phyloP scores from a whole-genome alignment of 2,888 invertebrate genomes.

The Hirudinaria manillensis region DNA sequence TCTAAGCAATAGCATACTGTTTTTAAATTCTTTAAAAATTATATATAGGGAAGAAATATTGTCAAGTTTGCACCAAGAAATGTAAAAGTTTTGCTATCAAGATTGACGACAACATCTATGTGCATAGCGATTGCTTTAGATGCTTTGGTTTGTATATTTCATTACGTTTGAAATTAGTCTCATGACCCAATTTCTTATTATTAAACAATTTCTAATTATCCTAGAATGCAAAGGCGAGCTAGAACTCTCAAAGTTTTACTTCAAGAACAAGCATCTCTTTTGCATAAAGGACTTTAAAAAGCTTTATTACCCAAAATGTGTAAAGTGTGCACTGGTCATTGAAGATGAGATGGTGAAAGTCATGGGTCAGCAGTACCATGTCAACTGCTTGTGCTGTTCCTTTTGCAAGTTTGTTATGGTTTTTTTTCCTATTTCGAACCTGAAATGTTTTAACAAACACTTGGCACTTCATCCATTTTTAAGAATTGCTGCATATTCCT shows the following conservation, averaged over 20 bases:
- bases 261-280: neutral
- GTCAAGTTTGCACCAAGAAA: conserved; percentile 11
- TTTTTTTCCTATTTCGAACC: neutral
- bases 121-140: conserved; percentile 5
- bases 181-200: too few relatives aligned
- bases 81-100: conserved; percentile 7
- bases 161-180: neutral
- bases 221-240: neutral
- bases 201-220: neutral
- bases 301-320: conserved; percentile 2
- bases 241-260: conserved; percentile 12
- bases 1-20: too few relatives aligned
- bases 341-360: conserved; percentile 9
- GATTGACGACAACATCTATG: neutral
- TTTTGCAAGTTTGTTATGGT: neutral
- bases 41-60: conserved; percentile 3
- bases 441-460: neutral
- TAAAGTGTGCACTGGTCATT: neutral
- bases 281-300: conserved; percentile 12
- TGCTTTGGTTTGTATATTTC: conserved; percentile 7
- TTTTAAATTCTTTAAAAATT: neutral
- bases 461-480: too few relatives aligned
- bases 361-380: conserved; percentile 7
- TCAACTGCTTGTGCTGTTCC: neutral
- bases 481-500: too few relatives aligned